Percentiles rank a stretch among this genome's conserved stretches.
Conservation (phyloP, 2,888 invertebrate species). For the Lithosia quadra region DNA sequence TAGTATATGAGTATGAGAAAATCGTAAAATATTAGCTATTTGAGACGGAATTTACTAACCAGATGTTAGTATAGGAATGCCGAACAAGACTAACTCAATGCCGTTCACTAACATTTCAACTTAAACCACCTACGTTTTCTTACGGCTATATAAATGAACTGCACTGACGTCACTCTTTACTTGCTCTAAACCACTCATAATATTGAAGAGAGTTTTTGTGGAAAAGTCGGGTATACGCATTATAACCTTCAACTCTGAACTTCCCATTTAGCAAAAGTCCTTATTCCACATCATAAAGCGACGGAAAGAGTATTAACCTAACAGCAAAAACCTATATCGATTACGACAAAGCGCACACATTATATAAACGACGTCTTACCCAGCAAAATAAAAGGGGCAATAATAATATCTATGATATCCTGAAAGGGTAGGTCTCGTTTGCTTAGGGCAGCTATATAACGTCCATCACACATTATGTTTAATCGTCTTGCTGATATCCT, state of each 20-base stretch:
- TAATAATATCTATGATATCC: conserved; percentile 50
- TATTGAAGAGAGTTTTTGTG: neutral
- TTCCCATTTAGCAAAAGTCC: neutral
- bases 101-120: neutral
- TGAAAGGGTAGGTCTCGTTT: conserved; percentile 49
- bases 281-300: neutral
- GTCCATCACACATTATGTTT: conserved; percentile 58
- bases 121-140: neutral
- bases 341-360: conserved; percentile 46
- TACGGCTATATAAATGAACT: neutral
- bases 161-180: neutral
- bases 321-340: conserved; percentile 30
- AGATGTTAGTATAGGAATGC: too few species aligned
- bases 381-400: conserved; percentile 51
- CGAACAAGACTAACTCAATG: neutral
- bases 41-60: neutral
- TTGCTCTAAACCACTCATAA: neutral
- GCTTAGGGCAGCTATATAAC: conserved; percentile 53
- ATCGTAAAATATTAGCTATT: neutral
- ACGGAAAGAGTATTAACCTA: conserved; percentile 6
- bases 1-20: neutral
- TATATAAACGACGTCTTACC: conserved; percentile 50
- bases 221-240: neutral
- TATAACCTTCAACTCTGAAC: neutral
- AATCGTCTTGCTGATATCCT: conserved; percentile 56